Evolutionary conservation across 2,888 invertebrate species (phyloP), one percentile per base, ranked within the genome.

Genomic region (Meteorus cinctellus): DNA sequence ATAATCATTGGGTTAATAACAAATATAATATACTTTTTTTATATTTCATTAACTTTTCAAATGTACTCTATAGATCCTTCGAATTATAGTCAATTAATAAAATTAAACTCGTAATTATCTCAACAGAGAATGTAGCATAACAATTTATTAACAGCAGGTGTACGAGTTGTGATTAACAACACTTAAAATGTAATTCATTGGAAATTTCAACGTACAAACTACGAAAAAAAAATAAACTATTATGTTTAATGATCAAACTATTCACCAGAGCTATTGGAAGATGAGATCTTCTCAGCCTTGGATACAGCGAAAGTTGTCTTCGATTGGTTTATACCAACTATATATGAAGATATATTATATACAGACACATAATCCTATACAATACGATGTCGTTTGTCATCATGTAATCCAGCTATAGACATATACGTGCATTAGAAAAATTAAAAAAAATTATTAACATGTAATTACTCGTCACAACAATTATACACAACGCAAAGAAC

Each of bases 231-330:
- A 31, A 19, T 4, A 41, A 41, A 65, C 19, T 65, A 41, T 36
- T 66, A 51, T 34, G 29, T 41, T 55, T 24, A 67, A 29, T 67
- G 66, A 74, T 59, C 55, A 34, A 66, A 68, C 45, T 12, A 68
- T 45, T 16, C 19, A 31, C 16, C 51, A 48, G 10, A 41, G 24
- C 24, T 27, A 14, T 29, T 72, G 79, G 84, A 55, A 55, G 55
- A 31, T 8, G 83, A 86, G 86, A 86, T 87, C 86, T 87, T 87
- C 87, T 86, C 87, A 87, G 87, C 87, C 87, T 88, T 88, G 86
- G 84, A 85, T 87, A 19, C 19, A 86, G 87, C 88, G 88, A 88
- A 88, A 88, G 87, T 86, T 86, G 86, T 85, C 86, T 86, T 83
- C 78, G 78, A 69, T 31, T 45, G 51, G 34, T 51, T 48, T 60